Percentiles rank a stretch among this genome's conserved stretches.
Conservation (phyloP, 23 tunicate species). For the Trididemnum clinides region DNA sequence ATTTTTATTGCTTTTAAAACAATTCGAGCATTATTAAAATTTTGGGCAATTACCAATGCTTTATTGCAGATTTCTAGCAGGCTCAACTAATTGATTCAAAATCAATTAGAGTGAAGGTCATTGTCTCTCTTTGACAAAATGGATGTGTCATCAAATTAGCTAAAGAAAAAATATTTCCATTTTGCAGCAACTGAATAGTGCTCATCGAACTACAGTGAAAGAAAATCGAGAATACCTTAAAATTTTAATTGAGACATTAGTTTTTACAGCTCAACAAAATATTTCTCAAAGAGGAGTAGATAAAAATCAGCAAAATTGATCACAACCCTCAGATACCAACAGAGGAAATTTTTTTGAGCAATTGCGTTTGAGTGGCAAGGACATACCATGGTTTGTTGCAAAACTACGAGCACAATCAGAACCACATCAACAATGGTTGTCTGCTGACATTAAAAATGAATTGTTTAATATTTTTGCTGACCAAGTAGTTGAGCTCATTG, state of each 20-base stretch:
- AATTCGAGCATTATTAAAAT: too few relatives aligned
- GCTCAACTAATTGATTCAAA: too few relatives aligned
- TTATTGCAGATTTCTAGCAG: too few relatives aligned
- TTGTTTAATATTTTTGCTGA: conserved; percentile 23
- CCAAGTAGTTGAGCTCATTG: background rate
- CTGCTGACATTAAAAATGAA: conserved; percentile 41
- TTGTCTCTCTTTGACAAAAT: background rate
- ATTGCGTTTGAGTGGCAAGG: conserved; percentile 1
- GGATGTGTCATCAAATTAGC: background rate
- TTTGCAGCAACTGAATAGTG: background rate
- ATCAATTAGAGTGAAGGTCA: background rate
- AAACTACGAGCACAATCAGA: background rate
- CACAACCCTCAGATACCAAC: background rate
- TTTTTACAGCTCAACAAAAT: conserved; percentile 20
- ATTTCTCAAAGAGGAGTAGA: conserved; percentile 13
- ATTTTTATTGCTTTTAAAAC: too few relatives aligned
- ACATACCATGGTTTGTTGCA: conserved; percentile 13
- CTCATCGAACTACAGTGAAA: background rate
- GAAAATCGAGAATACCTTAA: conserved; percentile 10
- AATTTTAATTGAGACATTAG: conserved; percentile 1
- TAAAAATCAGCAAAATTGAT: background rate
- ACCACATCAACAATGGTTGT: conserved; percentile 6
- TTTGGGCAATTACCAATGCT: too few relatives aligned
- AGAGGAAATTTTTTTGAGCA: conserved; percentile 30
- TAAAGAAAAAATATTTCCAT: background rate